Conservation (phyloP, 2,113 vertebrate species). For the Oryzias melastigma region DNA sequence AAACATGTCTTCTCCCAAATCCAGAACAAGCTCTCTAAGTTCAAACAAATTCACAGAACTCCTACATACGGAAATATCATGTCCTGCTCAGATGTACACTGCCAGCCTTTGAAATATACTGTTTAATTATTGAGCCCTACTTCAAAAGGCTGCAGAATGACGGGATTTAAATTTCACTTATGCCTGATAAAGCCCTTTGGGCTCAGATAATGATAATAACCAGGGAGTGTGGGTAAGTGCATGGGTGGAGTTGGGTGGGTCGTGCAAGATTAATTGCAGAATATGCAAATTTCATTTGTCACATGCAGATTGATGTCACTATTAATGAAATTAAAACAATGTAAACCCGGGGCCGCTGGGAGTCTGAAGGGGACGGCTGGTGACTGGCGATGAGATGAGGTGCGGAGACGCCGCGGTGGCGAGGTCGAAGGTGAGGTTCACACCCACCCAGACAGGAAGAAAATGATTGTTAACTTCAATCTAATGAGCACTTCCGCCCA, state of each 20-base stretch:
- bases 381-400: slow-evolving; percentile 69
- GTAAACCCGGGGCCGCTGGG: slow-evolving; percentile 63
- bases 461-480: slow-evolving; percentile 58
- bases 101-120: slow-evolving; percentile 6
- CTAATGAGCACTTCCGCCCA: slow-evolving; percentile 51
- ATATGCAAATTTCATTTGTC: slow-evolving; percentile 76
- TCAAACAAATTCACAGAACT: background rate
- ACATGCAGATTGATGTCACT: slow-evolving; percentile 72
- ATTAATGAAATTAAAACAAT: slow-evolving; percentile 78
- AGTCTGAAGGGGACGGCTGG: slow-evolving; percentile 65
- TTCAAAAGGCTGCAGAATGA: slow-evolving; percentile 53
- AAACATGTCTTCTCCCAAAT: background rate
- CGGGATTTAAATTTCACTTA: slow-evolving; percentile 51
- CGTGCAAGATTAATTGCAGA: slow-evolving; percentile 69
- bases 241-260: slow-evolving; percentile 51
- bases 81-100: slow-evolving; percentile 23
- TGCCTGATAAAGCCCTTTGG: slow-evolving; percentile 24
- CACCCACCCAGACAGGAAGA: slow-evolving; percentile 13
- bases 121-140: slow-evolving; percentile 50
- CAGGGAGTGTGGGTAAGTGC: slow-evolving; percentile 35
- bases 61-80: slow-evolving; percentile 4
- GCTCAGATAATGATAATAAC: slow-evolving; percentile 59
- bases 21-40: background rate
- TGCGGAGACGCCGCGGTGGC: slow-evolving; percentile 9
- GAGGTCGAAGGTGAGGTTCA: slow-evolving; percentile 29